Percentiles rank a stretch among this genome's conserved stretches.
Evolutionary conservation across 64 coral and sea anemone genomes (phyloP).

Genomic region (Porites lutea): DNA sequence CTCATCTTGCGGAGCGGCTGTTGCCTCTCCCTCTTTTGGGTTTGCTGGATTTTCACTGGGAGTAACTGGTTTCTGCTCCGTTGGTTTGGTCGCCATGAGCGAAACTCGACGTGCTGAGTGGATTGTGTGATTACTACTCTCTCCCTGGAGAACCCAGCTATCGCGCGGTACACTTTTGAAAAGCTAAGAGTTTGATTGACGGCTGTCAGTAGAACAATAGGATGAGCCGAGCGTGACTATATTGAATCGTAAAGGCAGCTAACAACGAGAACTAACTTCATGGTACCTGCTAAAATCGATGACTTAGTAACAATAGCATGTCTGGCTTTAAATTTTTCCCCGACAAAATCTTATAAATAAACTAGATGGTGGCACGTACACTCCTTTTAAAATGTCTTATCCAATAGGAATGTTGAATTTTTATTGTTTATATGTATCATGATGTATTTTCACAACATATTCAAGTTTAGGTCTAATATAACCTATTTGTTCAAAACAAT

Average conservation of each 20-base stretch:
- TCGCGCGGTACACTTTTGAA: neutral
- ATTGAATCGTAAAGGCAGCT: neutral
- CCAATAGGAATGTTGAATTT: neutral
- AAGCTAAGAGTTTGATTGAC: conserved; percentile 28
- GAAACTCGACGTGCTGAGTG: neutral
- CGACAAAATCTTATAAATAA: neutral
- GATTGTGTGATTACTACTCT: neutral
- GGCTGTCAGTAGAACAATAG: conserved; percentile 21
- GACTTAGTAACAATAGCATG: too few relatives aligned
- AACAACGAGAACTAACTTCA: neutral
- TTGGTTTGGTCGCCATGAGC: neutral
- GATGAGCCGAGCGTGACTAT: neutral
- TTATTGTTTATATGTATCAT: neutral
- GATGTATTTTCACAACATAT: too few relatives aligned
- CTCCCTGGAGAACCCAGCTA: neutral
- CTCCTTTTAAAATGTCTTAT: neutral
- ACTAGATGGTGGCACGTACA: neutral
- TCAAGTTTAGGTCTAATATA: too few relatives aligned
- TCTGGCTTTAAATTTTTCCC: neutral
- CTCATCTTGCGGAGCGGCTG: conserved; percentile 2
- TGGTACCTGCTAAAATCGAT: neutral
- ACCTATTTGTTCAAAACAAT: too few relatives aligned
- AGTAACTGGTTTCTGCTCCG: neutral
- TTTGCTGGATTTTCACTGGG: neutral
- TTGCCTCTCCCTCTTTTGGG: neutral